Percentiles rank a stretch among this genome's conserved stretches.
These are phyloP conservation scores for human DNA, from an alignment of 2,113 vertebrate genomes.

Conservation along the genomic window DNA sequence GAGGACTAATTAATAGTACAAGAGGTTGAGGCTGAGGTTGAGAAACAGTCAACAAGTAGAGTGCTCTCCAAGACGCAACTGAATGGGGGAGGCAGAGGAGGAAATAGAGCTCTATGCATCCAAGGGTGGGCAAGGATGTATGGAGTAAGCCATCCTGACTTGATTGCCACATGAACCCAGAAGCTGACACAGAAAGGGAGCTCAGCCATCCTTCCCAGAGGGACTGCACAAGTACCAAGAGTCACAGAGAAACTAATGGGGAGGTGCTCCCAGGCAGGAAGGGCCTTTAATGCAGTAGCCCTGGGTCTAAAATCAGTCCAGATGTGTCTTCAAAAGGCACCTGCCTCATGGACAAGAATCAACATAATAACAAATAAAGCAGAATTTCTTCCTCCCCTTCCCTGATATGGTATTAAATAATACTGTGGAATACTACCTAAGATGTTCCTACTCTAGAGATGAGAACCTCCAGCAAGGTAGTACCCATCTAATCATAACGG, in stretches of 20 bases:
- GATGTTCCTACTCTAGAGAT: neutral
- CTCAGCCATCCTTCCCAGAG: neutral
- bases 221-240: neutral
- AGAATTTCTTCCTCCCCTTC: neutral
- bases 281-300: neutral
- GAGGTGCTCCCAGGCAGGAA: neutral
- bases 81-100: neutral
- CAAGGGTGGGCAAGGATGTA: neutral
- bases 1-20: neutral
- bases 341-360: neutral
- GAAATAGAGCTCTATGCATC: neutral
- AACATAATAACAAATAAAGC: neutral
- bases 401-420: neutral
- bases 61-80: neutral
- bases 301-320: neutral
- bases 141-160: neutral
- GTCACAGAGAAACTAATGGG: neutral
- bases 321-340: neutral
- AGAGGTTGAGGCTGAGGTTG: neutral
- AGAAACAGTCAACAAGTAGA: neutral
- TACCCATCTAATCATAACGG: neutral
- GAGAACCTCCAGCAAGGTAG: neutral
- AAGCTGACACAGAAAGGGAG: neutral
- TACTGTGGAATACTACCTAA: neutral
- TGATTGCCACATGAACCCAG: neutral